Conservation (phyloP, 2,113 vertebrate genomes). For the Eleginops maclovinus region DNA sequence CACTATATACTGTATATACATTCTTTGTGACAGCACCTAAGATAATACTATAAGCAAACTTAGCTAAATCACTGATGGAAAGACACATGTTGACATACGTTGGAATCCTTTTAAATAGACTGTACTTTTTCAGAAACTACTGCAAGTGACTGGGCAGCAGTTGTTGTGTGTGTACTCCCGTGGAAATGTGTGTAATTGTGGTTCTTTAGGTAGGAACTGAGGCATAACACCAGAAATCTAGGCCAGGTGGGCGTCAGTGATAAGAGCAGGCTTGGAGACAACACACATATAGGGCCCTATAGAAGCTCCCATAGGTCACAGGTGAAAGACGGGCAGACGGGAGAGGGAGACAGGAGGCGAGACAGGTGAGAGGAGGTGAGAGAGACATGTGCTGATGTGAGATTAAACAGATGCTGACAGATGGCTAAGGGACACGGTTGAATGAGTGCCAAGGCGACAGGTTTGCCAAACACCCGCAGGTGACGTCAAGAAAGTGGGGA, state of each 20-base stretch:
- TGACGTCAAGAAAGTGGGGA: conserved; percentile 22
- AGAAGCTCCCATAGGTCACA: conserved; percentile 60
- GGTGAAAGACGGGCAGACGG: conserved; percentile 71
- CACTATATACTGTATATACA: conserved; percentile 7
- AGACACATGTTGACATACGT: background rate
- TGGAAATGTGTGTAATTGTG: conserved; percentile 26
- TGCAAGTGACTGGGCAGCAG: conserved; percentile 20
- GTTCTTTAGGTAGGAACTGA: conserved; percentile 34
- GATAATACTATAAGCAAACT: background rate
- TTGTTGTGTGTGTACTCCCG: background rate
- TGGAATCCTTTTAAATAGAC: conserved; percentile 13
- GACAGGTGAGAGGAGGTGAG: conserved; percentile 56
- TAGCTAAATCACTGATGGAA: background rate
- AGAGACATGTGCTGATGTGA: conserved; percentile 64
- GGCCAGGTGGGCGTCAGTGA: conserved; percentile 63
- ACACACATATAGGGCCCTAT: conserved; percentile 22
- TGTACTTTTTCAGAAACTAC: background rate
- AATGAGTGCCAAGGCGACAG: conserved; percentile 51
- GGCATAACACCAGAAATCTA: conserved; percentile 51
- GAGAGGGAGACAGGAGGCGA: conserved; percentile 35
- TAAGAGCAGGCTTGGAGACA: conserved; percentile 51
- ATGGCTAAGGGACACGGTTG: conserved; percentile 60
- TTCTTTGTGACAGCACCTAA: background rate
- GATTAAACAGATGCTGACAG: conserved; percentile 79
- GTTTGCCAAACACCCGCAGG: conserved; percentile 50